phyloP scores from a whole-genome alignment of 2,888 invertebrate species.

The Vannuccia rotundouncinata region DNA sequence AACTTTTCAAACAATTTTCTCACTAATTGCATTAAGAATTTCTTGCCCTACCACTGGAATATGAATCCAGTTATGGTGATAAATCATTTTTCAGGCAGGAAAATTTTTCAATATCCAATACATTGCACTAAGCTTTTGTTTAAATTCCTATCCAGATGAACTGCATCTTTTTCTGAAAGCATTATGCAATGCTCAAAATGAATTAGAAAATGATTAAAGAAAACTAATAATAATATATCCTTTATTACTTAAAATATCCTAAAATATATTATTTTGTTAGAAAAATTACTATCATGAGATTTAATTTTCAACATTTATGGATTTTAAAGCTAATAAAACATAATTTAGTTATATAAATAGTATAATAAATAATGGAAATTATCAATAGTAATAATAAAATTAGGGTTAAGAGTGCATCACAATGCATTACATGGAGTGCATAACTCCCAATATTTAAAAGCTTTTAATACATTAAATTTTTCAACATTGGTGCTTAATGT shows the following conservation, averaged over 20 bases:
- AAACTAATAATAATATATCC: no score
- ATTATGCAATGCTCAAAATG: no score
- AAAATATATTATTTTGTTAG: no score
- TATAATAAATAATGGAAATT: no score
- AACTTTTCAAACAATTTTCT: background rate
- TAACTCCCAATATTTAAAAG: slow-evolving; percentile 17
- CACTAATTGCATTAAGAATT: background rate
- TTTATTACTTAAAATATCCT: no score
- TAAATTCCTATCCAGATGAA: background rate
- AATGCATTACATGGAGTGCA: slow-evolving; percentile 7
- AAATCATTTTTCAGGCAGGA: background rate
- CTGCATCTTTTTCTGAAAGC: background rate
- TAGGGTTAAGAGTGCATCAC: no score
- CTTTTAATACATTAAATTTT: slow-evolving; percentile 6
- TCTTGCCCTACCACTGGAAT: background rate
- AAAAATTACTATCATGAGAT: no score
- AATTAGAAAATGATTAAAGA: no score
- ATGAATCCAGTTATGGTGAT: background rate
- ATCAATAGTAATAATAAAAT: no score
- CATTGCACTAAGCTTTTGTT: slow-evolving; percentile 8
- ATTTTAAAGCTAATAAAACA: no score
- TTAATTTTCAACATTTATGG: no score
- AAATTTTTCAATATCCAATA: background rate
- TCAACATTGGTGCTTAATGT: slow-evolving; percentile 4
- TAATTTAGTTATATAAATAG: no score